Base-by-base conservation (phyloP, 2,113 vertebrate genomes). In the Anarrhichthys ocellatus region DNA sequence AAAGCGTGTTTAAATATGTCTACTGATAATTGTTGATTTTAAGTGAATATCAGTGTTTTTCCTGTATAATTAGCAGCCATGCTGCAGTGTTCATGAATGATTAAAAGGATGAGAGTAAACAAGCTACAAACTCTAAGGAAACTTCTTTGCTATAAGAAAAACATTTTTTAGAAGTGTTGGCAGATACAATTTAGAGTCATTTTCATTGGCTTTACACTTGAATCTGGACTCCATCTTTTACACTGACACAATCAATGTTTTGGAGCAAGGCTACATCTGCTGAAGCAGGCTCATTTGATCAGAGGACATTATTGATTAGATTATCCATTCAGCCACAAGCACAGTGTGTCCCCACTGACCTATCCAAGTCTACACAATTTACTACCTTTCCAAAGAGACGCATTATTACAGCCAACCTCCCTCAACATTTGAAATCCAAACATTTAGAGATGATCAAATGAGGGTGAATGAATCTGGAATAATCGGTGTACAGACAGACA, bases 241-340 rank as follows among this genome's bases (percentile, higher is more conserved):
- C 52, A 50, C 58, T 32, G 34, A 65, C 56, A 65, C 36, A 56
- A 75, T 66, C 34, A 32, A n/a, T 65, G 40, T 46, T 52, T 46
- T 36, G 79, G 27, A 70, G 66, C 18, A 38, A 73, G 46, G 63
- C 54, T 24, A 68, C 32, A 48, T 65, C 59, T 59, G 48, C 61
- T 79, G 63, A 65, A 48, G 32, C 34, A 52, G 40, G 42, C 72
- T 76, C 61, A 75, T 48, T 83, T 78, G 42, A 76, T 62, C 54
- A 70, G 18, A 5, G 38, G 58, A 73, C 44, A 78, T 81, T 86
- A 89, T 79, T 71, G 80, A 90, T 86, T 81, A 67, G 22, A 86
- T 85, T 76, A 80, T 74, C 5, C 54, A 76, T 80, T 74, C 79
- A 87, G 64, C 27, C 66, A 71, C 59, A 69, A 74, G 77, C 46